Base-by-base conservation (phyloP, 1,140 invertebrate species). In the Camponotus floridanus region DNA sequence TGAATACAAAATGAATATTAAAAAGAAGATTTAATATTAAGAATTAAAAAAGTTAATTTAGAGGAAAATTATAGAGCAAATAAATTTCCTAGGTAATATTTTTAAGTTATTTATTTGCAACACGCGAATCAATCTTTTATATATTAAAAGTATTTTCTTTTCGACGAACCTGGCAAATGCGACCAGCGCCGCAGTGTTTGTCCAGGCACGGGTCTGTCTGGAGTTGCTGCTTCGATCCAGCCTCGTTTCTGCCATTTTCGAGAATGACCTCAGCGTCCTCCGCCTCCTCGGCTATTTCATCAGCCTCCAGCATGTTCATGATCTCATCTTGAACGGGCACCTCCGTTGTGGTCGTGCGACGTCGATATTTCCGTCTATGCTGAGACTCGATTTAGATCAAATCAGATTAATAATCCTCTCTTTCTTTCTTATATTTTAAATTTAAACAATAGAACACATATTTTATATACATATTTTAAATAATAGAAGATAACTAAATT, bases 141-240 rank as follows among this genome's bases (percentile, higher is more conserved):
- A 57, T 74, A 42, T 2, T 36, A 76, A 71, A 33, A 45, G 11
- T 62, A 26, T 2, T 45, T 55, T 45, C 21, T 55, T 31, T 13
- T n/a, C 11, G 15, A 71, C 68, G 39, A 76, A 98, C 95, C 92
- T 98, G 96, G 92, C 98, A 99, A 88, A 98, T 96, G 92, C 97
- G 97, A 76, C 98, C 98, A 87, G 98, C 98, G 79, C 98, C 98
- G 94, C 98, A 99, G 93, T 97, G 97, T 92, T 98, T 98, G 76
- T 97, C 97, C 84, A 96, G 94, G 94, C 98, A 99, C 8, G 98
- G 98, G 95, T 99, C 98, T 4, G 89, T 86, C 86, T 81, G 87
- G 62, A 91, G 59, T 31, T 92, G 76, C 3, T 86, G 89, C 57
- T 90, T 87, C 74, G 89, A 84, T 85, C 86, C 78, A 81, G 68